Base-by-base conservation (phyloP, 1,140 invertebrate species). In the Scaptomyza hsui region DNA sequence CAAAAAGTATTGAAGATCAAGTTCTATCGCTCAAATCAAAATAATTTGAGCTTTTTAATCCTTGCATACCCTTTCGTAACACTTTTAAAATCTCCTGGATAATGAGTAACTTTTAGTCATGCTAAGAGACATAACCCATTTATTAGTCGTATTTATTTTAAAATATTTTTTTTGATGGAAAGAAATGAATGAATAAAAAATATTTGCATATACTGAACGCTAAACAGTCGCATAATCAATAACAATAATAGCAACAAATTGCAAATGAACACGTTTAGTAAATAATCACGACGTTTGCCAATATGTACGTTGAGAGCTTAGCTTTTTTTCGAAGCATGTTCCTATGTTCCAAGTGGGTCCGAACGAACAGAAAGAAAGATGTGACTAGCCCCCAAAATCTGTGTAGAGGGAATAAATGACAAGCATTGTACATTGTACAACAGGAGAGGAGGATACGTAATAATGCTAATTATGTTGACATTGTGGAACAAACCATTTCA, bases 141-240 rank as follows among this genome's bases (percentile, higher is more conserved):
- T 48, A 57, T 29, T 39, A 59, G n/a, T 60, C 47, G 2, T 26
- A 37, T 21, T 59, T 59, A 26, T 39, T 47, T 52, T 45, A 19
- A n/a, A 4, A 21, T n/a, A 53, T 18, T 21, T 19, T 37, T 49
- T 60, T 13, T n/a, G n/a, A 52, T 77, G 63, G 41, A 75, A 70
- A 71, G 68, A 70, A 73, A 60, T 83, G 68, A 79, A 73, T 85
- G 85, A 86, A 80, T 85, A 74, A 55, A 85, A 86, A 86, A 86
- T 88, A 88, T 86, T 86, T 86, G 72, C 81, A 88, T 81, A 88
- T 75, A 51, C 52, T 65, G 51, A 65, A 65, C 78, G 82, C 78
- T 86, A 86, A 88, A 88, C 74, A 88, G 74, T 86, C 78, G 65
- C 76, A 86, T 88, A 86, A 86, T 86, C 82, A 88, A 86, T 86